Evolutionary conservation across 1,140 invertebrate genomes (phyloP), one percentile per base, ranked within the genome.

Genomic region (Drosophila triauraria): DNA sequence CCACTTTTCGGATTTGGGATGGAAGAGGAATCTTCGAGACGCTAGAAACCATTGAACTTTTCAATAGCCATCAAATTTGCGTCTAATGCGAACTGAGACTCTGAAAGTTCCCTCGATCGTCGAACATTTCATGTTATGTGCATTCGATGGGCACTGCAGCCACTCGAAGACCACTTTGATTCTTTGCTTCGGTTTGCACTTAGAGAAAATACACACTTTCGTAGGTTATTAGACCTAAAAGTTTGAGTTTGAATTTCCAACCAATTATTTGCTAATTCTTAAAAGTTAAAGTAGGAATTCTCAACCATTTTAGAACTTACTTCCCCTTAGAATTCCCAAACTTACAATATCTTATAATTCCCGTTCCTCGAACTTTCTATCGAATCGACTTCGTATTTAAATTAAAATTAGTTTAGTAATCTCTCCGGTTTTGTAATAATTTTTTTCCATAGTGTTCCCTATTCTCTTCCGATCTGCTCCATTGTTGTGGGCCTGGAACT

Each of bases 41-140:
- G 9, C 44, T 32, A 38, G 62, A 60, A 88, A 75, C 77, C 84
- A 87, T 88, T 87, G 83, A 87, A 87, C 80, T 84, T 77, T 88
- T 84, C 78, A 77, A 79, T 74, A 61, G 83, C 83, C 75, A 87
- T 87, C 80, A 88, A 87, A 87, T 88, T 87, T 88, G 80, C 65
- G 64, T 40, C 80, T 69, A 84, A 78, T 87, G 64, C 71, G 67
- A 76, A 72, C 65, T 42, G 27, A 46, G 62, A 53, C 58, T 50
- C 53, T 20, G 54, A 67, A 60, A 75, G 53, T 75, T 63, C 27
- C 57, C 56, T n/a, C 23, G 27, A 44, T 43, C 50, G 38, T 27
- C 35, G 61, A 44, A 15, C 10, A 68, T 48, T 43, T 51, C 43
- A 27, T 44, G 60, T 74, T 71, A 76, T 61, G 23, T 78, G 74